phyloP scores from a whole-genome alignment of 2,888 invertebrate species.

The Keiferia lycopersicella region DNA sequence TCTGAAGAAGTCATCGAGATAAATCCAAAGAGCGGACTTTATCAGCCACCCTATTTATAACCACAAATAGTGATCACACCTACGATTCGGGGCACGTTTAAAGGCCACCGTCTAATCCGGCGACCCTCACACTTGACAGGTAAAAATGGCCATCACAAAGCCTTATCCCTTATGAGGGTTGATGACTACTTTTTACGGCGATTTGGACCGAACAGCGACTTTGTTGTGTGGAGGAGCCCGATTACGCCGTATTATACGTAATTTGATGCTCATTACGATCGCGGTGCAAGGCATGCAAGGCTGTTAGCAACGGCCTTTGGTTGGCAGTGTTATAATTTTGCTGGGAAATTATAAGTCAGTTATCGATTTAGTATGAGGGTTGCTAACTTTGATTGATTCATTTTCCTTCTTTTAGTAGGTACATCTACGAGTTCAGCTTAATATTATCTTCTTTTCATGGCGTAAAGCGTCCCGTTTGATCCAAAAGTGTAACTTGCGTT shows the following conservation, averaged over 20 bases:
- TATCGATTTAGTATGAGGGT: neutral
- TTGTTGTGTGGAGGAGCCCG: conserved; percentile 33
- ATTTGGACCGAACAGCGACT: conserved; percentile 22
- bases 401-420: no score
- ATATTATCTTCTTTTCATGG: no score
- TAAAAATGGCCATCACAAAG: conserved; percentile 51
- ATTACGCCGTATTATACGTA: conserved; percentile 24
- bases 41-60: neutral
- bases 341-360: neutral
- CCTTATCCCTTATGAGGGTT: conserved; percentile 49
- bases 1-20: no score
- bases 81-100: conserved; percentile 31
- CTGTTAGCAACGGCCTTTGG: neutral
- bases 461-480: neutral
- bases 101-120: conserved; percentile 48
- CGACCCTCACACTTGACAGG: conserved; percentile 51
- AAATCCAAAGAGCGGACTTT: neutral
- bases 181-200: conserved; percentile 43
- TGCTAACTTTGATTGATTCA: no score
- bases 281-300: no score
- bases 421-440: no score
- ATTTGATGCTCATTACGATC: neutral
- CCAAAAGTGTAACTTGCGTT: neutral
- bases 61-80: conserved; percentile 18
- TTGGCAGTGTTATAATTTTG: neutral